These are phyloP conservation scores for Hirtodrosophila confusa DNA, from an alignment of 2,888 invertebrate species.

Conservation along the genomic window DNA sequence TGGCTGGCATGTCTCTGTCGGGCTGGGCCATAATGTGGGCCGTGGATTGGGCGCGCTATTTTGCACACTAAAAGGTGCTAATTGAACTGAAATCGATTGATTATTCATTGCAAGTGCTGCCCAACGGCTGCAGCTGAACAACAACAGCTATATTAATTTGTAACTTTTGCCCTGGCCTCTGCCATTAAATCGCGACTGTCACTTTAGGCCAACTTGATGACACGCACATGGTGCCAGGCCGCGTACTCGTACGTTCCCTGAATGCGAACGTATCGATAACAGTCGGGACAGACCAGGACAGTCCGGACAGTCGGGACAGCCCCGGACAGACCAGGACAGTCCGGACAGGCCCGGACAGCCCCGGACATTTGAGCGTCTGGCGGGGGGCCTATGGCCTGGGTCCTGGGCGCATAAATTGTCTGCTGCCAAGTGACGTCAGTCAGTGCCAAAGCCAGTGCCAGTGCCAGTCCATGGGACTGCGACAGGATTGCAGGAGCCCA, in stretches of 20 bases:
- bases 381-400: slow-evolving; percentile 29
- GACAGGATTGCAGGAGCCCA: slow-evolving; percentile 47
- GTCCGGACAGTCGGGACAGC: slow-evolving; percentile 1
- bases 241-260: slow-evolving; percentile 7
- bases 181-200: slow-evolving; percentile 84
- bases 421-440: slow-evolving; percentile 69
- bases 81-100: slow-evolving; percentile 78
- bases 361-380: slow-evolving; percentile 15
- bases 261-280: slow-evolving; percentile 63
- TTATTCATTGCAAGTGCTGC: slow-evolving; percentile 70
- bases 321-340: slow-evolving; percentile 11
- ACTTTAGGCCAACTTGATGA: slow-evolving; percentile 83
- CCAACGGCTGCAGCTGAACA: slow-evolving; percentile 17
- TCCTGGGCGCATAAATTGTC: slow-evolving; percentile 69
- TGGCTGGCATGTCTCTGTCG: too few relatives aligned
- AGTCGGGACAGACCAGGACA: slow-evolving; percentile 27
- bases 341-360: slow-evolving; percentile 12
- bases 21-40: slow-evolving; percentile 32
- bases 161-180: slow-evolving; percentile 64
- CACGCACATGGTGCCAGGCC: slow-evolving; percentile 76
- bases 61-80: slow-evolving; percentile 82
- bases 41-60: slow-evolving; percentile 70
- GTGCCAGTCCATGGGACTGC: slow-evolving; percentile 18
- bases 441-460: slow-evolving; percentile 21
- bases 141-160: slow-evolving; percentile 76